Evolutionary conservation across 2,888 invertebrate species (phyloP).

Genomic region (Sarcophaga variegata): DNA sequence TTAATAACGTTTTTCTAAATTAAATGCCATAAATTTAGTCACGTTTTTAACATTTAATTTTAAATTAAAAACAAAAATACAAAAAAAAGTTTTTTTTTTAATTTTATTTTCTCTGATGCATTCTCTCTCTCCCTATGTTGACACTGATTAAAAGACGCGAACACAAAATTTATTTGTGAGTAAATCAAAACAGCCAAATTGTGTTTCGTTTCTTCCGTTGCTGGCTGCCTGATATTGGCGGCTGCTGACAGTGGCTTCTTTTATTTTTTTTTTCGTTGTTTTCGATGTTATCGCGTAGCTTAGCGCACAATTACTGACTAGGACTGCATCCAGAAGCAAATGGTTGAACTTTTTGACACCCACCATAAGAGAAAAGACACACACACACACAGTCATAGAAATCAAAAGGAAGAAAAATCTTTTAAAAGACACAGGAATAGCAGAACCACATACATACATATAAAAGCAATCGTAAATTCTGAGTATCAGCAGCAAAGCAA

Average conservation of each 20-base stretch:
- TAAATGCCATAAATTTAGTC: slow-evolving; percentile 77
- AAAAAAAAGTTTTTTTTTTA: slow-evolving; percentile 2
- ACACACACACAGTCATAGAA: slow-evolving; percentile 19
- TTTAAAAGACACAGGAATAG: neutral
- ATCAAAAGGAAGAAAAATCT: slow-evolving; percentile 42
- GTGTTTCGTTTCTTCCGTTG: slow-evolving; percentile 14
- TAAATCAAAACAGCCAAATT: slow-evolving; percentile 55
- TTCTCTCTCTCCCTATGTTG: neutral
- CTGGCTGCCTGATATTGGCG: slow-evolving; percentile 17
- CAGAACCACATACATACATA: neutral
- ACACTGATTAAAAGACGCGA: slow-evolving; percentile 33
- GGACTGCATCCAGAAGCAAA: slow-evolving; percentile 73
- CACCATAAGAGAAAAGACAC: slow-evolving; percentile 73
- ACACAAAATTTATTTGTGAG: slow-evolving; percentile 51
- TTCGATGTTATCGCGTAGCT: slow-evolving; percentile 77
- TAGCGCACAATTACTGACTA: slow-evolving; percentile 78
- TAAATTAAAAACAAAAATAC: slow-evolving; percentile 64
- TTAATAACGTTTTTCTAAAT: slow-evolving; percentile 31
- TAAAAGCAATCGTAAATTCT: neutral
- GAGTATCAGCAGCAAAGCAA: slow-evolving; percentile 37
- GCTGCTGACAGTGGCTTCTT: slow-evolving; percentile 31
- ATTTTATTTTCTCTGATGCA: neutral
- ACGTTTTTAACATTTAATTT: slow-evolving; percentile 77
- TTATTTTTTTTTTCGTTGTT: slow-evolving; percentile 27
- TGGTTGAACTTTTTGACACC: slow-evolving; percentile 77